Evolutionary conservation across 2,888 invertebrate genomes (phyloP).

Genomic region (Sesia apiformis): DNA sequence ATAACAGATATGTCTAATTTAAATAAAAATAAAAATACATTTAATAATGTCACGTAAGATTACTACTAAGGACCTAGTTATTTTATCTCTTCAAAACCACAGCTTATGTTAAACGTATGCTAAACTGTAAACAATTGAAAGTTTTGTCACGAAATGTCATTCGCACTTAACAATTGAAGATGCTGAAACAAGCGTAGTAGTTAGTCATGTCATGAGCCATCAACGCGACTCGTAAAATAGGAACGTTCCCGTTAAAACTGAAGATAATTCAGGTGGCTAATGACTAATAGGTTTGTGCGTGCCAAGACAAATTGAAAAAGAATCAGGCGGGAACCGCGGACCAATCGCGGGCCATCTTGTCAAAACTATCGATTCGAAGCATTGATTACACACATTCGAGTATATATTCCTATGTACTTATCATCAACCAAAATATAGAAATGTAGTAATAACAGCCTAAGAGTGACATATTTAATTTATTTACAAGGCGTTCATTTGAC

Average conservation of each 20-base stretch:
- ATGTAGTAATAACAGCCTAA: no score
- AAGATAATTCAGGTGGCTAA: constrained; percentile 50
- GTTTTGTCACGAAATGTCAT: background rate
- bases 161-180: background rate
- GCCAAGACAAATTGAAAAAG: constrained; percentile 42
- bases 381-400: no score
- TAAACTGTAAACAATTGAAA: background rate
- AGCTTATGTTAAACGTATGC: no score
- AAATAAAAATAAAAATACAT: background rate
- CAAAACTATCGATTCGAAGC: background rate
- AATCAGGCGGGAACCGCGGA: constrained; percentile 9
- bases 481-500: no score
- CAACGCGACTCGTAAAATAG: constrained; percentile 42
- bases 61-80: no score
- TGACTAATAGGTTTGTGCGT: constrained; percentile 36
- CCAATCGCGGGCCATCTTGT: constrained; percentile 1
- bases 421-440: no score
- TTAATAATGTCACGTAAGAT: no score
- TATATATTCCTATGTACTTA: no score
- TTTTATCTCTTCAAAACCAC: no score
- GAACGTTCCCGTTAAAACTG: constrained; percentile 31
- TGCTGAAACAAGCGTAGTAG: constrained; percentile 11
- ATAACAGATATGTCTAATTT: background rate
- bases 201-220: constrained; percentile 37
- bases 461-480: no score